These are phyloP conservation scores for Coelopa frigida DNA, from an alignment of 1,140 invertebrate genomes.

Conservation along the genomic window DNA sequence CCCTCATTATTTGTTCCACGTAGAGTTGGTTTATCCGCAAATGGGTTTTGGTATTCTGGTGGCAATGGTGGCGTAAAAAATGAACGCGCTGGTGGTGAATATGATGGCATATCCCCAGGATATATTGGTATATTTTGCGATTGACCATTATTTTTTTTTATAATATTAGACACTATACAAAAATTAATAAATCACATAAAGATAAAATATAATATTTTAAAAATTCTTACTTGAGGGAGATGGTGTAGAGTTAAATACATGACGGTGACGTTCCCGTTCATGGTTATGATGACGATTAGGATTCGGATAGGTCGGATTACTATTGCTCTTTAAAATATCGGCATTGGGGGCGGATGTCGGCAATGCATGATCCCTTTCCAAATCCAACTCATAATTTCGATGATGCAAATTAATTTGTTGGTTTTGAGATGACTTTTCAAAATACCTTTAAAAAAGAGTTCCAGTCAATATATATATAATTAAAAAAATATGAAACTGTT, in stretches of 20 bases:
- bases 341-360: conserved; percentile 63
- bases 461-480: too few species aligned
- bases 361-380: conserved; percentile 59
- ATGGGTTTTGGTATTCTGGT: conserved; percentile 69
- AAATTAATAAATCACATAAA: background rate
- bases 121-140: conserved; percentile 48
- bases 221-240: conserved; percentile 28
- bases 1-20: conserved; percentile 56
- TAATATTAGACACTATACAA: conserved; percentile 37
- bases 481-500: conserved; percentile 15
- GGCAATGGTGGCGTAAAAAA: conserved; percentile 73
- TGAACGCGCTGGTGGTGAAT: conserved; percentile 66
- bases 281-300: conserved; percentile 47
- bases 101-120: conserved; percentile 62
- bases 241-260: conserved; percentile 36
- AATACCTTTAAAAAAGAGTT: conserved; percentile 17
- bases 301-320: conserved; percentile 61
- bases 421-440: conserved; percentile 30
- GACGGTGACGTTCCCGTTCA: conserved; percentile 35
- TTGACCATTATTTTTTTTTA: conserved; percentile 44
- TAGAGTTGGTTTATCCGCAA: conserved; percentile 74
- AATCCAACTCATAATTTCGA: conserved; percentile 53
- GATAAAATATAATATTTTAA: background rate
- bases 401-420: conserved; percentile 28
- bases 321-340: conserved; percentile 62